Conservation (phyloP, 2,797 vertebrate species). For the Lithobates sylvaticus region DNA sequence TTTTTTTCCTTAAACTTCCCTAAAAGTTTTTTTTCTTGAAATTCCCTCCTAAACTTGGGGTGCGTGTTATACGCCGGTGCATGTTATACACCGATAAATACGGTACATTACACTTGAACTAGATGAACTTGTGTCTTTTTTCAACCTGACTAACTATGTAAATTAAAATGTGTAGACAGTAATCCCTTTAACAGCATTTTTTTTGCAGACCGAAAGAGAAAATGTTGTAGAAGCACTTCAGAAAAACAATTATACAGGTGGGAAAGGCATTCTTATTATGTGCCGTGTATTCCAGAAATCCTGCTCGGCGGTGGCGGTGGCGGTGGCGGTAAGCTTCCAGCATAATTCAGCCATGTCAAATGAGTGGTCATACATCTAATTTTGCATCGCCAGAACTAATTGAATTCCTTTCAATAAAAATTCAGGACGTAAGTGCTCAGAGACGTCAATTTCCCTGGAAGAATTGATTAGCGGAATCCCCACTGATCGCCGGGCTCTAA, state of each 20-base stretch:
- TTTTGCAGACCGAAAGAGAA: background rate
- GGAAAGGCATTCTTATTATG: background rate
- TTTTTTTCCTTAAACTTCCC: too few species aligned
- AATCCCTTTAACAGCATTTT: background rate
- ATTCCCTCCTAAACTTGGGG: too few species aligned
- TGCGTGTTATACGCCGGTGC: too few species aligned
- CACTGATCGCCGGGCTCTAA: constrained; percentile 60
- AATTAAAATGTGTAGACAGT: too few species aligned
- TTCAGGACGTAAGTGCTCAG: constrained; percentile 38
- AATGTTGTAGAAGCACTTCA: background rate
- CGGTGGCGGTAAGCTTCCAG: background rate
- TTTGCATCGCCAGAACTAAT: constrained; percentile 36
- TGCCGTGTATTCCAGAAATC: background rate
- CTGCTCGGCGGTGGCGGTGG: background rate
- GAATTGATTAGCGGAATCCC: constrained; percentile 63
- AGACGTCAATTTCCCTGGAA: constrained; percentile 61
- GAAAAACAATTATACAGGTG: background rate
- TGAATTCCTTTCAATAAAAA: constrained; percentile 62
- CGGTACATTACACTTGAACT: too few species aligned
- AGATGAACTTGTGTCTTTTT: too few species aligned
- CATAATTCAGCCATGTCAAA: constrained; percentile 1
- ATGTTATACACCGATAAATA: too few species aligned
- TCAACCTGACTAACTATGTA: too few species aligned
- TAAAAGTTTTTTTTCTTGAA: too few species aligned
- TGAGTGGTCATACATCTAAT: constrained; percentile 31